Evolutionary conservation across 2,797 vertebrate species (phyloP).

Genomic region (Platyrinchus mystaceus): DNA sequence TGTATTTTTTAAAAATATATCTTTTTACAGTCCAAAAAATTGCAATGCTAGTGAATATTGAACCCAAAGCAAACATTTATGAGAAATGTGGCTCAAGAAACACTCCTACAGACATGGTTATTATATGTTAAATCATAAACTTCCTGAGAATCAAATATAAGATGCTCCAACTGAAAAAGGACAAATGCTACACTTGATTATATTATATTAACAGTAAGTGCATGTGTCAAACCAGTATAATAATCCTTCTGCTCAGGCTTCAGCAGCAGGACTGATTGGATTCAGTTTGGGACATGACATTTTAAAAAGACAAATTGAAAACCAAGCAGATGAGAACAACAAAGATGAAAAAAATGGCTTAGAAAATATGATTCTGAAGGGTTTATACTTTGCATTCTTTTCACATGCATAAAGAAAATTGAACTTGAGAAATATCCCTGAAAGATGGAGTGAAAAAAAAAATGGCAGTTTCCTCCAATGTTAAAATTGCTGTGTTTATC

Average conservation of each 20-base stretch:
- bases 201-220: not conserved
- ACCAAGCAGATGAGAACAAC: constrained; percentile 6
- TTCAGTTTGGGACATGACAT: not conserved
- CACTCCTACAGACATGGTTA: not conserved
- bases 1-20: not conserved
- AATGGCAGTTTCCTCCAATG: not conserved
- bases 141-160: not conserved
- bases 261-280: not conserved
- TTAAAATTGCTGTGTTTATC: not conserved
- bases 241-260: constrained; percentile 4
- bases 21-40: not conserved
- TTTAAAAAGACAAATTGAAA: constrained; percentile 33
- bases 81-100: not conserved
- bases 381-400: not conserved
- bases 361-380: not conserved
- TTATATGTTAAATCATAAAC: not conserved
- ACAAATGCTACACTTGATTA: not conserved
- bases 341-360: not conserved
- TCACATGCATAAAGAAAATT: not conserved
- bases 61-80: not conserved
- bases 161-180: not conserved
- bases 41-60: not conserved
- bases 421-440: not conserved
- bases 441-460: not conserved
- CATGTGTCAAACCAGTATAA: not conserved